phyloP scores from a whole-genome alignment of 2,888 invertebrate species.

The Polia nebulosa region DNA sequence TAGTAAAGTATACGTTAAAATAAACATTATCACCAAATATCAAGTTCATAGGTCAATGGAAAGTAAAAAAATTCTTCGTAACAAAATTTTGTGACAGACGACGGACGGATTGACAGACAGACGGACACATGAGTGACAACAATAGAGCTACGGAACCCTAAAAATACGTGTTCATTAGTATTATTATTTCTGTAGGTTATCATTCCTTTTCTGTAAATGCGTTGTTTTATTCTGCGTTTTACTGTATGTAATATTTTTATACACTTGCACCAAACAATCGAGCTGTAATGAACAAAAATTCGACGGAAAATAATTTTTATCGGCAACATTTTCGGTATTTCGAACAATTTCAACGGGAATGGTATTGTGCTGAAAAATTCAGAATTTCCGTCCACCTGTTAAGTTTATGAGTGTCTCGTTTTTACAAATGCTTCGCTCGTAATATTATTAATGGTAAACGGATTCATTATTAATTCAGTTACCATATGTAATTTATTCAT shows the following conservation, averaged over 20 bases:
- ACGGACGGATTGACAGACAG: too few relatives aligned
- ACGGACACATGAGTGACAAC: too few relatives aligned
- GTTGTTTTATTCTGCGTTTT: too few relatives aligned
- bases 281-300: slow-evolving; percentile 69
- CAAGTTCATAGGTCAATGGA: too few relatives aligned
- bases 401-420: slow-evolving; percentile 57
- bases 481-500: slow-evolving; percentile 6
- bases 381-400: slow-evolving; percentile 59
- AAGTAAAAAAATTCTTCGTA: too few relatives aligned
- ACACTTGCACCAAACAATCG: slow-evolving; percentile 52
- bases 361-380: slow-evolving; percentile 55
- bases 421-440: slow-evolving; percentile 45
- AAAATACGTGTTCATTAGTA: too few relatives aligned
- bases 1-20: too few relatives aligned
- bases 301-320: slow-evolving; percentile 66
- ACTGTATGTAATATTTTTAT: not conserved
- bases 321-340: slow-evolving; percentile 64
- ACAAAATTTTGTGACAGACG: too few relatives aligned
- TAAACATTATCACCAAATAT: too few relatives aligned
- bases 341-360: slow-evolving; percentile 54
- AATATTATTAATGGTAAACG: slow-evolving; percentile 53
- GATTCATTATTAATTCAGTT: slow-evolving; percentile 42
- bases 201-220: too few relatives aligned
- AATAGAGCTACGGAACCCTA: too few relatives aligned
- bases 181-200: too few relatives aligned